Base-by-base conservation (phyloP, 2,797 vertebrate genomes). In the Pitangus sulphuratus region DNA sequence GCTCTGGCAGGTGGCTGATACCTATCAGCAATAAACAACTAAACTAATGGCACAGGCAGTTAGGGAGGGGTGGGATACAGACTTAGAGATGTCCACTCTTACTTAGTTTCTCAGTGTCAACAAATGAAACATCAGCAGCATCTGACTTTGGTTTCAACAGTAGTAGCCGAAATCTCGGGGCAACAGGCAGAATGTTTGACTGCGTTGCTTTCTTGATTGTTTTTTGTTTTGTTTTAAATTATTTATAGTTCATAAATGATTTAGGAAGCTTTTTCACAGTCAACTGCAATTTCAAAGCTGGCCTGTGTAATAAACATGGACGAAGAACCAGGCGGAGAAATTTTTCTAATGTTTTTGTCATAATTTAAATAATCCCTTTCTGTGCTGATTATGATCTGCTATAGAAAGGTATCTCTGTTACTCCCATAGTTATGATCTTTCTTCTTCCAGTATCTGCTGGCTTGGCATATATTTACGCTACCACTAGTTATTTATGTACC, bases 121-220 rank as follows among this genome's bases (percentile, higher is more conserved):
- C 76, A 89, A 80, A 31, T 61, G 31, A 74, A 71, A 54, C 11
- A 65, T n/a, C 31, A 83, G 39, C 28, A 83, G 40, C 61, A 25
- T 78, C 53, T 93, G 39, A 82, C 26, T 94, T 95, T 58, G 20
- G n/a, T 75, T 81, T 42, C 76, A 70, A n/a, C 26, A 62, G 53
- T 26, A 47, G 48, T 19, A 70, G 65, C 77, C 2, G 3, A 33
- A 93, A 81, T 74, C 79, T 62, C 30, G 53, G 90, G 28, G 40
- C 88, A 93, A 61, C 91, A 75, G 78, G 92, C 33, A 58, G 50
- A 56, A 39, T 87, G 65, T 72, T 87, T 79, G 88, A 75, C 81
- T 61, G 14, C 24, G 4, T 75, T 86, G 77, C 25, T 28, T 94
- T 93, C 94, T 87, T 84, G 66, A 21, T 80, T 70, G 35, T 31